A percentile compares a stretch with the other conserved stretches of the same genome.
phyloP scores from a whole-genome alignment of 2,888 invertebrate species.

The Stenchaetothrips biformis region DNA sequence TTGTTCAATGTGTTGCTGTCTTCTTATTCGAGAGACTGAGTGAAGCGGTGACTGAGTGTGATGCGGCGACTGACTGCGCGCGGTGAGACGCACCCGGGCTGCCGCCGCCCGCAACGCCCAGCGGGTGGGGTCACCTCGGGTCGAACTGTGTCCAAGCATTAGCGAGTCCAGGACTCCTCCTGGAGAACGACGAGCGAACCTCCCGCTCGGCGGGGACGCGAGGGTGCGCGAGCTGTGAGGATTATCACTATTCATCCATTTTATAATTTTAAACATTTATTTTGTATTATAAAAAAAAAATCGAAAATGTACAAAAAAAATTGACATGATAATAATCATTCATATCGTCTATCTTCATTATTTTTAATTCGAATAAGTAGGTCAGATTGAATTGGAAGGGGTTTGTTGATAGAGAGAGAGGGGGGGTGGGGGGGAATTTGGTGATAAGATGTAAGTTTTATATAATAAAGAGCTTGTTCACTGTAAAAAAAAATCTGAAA shows the following conservation, averaged over 20 bases:
- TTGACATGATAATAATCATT: neutral
- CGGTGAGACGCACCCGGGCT: neutral
- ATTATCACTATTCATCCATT: slow-evolving; percentile 10
- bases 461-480: too few relatives aligned
- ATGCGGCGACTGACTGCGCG: neutral
- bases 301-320: neutral
- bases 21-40: neutral
- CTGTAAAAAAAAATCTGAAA: too few relatives aligned
- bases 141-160: neutral
- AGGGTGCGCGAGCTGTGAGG: neutral
- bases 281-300: neutral
- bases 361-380: slow-evolving; percentile 7
- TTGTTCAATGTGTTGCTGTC: neutral
- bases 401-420: neutral
- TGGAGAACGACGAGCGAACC: too few relatives aligned
- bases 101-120: slow-evolving; percentile 3
- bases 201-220: too few relatives aligned
- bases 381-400: neutral
- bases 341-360: neutral
- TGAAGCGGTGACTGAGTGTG: neutral
- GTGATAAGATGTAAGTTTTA: neutral
- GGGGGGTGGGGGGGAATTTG: neutral
- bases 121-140: slow-evolving; percentile 2
- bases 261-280: slow-evolving; percentile 7
- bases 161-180: neutral